These are phyloP conservation scores for Andrena fulva DNA, from an alignment of 2,888 invertebrate species.

Conservation along the genomic window DNA sequence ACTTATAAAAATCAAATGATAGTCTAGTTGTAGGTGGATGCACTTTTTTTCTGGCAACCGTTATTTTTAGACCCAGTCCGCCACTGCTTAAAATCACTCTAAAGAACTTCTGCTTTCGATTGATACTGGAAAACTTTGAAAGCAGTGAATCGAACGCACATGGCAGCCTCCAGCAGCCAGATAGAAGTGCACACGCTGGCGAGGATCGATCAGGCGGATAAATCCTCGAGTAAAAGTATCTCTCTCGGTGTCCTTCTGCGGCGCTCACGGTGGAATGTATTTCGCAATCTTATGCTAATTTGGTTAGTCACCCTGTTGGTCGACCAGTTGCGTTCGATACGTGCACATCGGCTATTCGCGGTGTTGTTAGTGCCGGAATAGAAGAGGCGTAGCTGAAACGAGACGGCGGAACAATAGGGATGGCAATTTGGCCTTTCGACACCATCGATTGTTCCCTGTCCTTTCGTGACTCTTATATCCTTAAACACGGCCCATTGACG, in stretches of 20 bases:
- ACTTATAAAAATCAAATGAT: no score
- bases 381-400: conserved; percentile 40
- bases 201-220: conserved; percentile 70
- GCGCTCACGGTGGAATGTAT: conserved; percentile 72
- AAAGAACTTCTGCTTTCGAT: no score
- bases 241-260: conserved; percentile 68
- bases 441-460: conserved; percentile 68
- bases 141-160: conserved; percentile 28
- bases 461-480: conserved; percentile 25
- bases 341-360: neutral
- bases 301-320: conserved; percentile 78
- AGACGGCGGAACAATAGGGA: conserved; percentile 61
- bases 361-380: conserved; percentile 20
- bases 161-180: conserved; percentile 3
- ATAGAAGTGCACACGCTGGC: conserved; percentile 12
- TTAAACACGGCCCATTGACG: conserved; percentile 46
- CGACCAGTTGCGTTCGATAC: conserved; percentile 25
- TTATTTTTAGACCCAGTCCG: no score
- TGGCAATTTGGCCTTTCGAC: conserved; percentile 68
- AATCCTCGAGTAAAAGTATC: conserved; percentile 74
- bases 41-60: no score
- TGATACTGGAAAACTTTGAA: conserved; percentile 1
- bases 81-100: no score
- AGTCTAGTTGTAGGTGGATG: no score
- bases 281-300: conserved; percentile 79